These are phyloP conservation scores for Bos javanicus DNA, from an alignment of 2,113 vertebrate species.

Conservation along the genomic window DNA sequence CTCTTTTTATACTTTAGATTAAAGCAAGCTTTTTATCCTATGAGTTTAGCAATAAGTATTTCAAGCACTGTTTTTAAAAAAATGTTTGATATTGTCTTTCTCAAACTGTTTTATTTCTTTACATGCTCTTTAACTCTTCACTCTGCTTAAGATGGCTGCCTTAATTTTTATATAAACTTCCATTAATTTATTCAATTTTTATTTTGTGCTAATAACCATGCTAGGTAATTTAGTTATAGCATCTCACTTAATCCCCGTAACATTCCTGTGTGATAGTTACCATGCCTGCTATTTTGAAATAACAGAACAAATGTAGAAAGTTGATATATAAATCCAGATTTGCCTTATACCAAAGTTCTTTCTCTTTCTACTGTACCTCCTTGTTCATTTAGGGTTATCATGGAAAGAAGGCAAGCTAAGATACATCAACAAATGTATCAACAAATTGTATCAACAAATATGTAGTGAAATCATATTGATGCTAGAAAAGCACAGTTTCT, in stretches of 20 bases:
- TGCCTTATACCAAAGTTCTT: background rate
- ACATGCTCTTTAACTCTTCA: background rate
- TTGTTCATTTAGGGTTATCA: background rate
- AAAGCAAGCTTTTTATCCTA: background rate
- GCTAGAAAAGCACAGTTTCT: background rate
- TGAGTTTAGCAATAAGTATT: background rate
- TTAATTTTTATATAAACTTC: background rate
- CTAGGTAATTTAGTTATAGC: background rate
- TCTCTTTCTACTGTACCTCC: background rate
- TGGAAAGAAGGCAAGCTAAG: background rate
- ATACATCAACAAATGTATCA: background rate
- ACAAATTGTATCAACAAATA: background rate
- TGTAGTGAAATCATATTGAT: background rate
- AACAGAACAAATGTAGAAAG: background rate
- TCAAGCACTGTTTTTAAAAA: background rate
- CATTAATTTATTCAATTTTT: background rate
- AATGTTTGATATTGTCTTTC: background rate
- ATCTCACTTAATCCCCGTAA: background rate
- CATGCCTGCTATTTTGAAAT: background rate
- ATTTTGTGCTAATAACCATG: background rate
- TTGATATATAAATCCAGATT: background rate
- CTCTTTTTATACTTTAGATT: background rate
- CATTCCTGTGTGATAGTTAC: background rate
- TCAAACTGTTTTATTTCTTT: background rate
- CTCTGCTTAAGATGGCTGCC: background rate